A percentile compares a stretch with the other conserved stretches of the same genome.
These are phyloP conservation scores for mouse (Mus musculus) DNA, from an alignment of 2,113 vertebrate species.

Conservation along the genomic window DNA sequence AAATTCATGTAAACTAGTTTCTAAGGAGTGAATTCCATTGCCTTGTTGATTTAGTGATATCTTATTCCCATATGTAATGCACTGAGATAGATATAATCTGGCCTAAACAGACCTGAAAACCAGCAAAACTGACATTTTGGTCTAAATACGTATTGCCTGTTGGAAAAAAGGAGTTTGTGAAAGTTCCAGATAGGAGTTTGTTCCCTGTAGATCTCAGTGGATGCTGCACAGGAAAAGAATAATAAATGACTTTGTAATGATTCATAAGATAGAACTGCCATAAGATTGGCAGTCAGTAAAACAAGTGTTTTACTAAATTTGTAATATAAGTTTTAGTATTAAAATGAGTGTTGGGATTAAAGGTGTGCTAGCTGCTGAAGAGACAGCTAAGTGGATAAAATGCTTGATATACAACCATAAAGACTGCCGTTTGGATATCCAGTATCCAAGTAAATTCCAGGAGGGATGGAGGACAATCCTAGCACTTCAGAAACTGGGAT, in stretches of 20 bases:
- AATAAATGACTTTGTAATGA: neutral
- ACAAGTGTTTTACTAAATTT: neutral
- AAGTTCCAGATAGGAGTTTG: neutral
- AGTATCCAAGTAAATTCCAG: neutral
- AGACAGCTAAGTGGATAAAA: neutral
- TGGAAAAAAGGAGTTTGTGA: neutral
- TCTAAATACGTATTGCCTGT: neutral
- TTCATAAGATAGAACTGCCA: neutral
- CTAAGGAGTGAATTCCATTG: neutral
- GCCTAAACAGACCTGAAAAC: neutral
- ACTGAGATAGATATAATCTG: neutral
- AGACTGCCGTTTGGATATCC: neutral
- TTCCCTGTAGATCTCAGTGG: neutral
- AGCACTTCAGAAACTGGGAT: neutral
- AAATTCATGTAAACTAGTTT: neutral
- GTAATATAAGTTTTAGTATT: neutral
- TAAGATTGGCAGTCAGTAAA: neutral
- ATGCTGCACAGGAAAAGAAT: neutral
- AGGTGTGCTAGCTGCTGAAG: neutral
- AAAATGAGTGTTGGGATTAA: too few relatives aligned
- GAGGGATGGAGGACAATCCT: too few relatives aligned
- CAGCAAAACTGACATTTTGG: neutral
- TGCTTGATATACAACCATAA: neutral
- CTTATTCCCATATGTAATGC: neutral
- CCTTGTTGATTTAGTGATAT: neutral